Base-by-base conservation (phyloP, 2,113 vertebrate genomes). In the Bucco capensis region DNA sequence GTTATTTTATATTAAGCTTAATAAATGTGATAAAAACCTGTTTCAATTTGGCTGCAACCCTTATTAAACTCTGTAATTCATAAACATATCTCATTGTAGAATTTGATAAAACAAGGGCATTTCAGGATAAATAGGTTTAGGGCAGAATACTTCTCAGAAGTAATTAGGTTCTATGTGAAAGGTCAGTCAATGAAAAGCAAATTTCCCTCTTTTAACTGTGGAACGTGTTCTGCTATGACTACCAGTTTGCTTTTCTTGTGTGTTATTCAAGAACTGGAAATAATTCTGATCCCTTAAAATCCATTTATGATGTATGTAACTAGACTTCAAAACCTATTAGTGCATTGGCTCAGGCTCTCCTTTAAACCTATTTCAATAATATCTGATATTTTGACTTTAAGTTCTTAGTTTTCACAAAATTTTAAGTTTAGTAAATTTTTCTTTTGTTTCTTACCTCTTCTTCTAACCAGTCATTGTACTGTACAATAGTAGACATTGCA, bases 391-490 rank as follows among this genome's bases (percentile, higher is more conserved):
- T 40, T 38, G 5, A 44, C 35, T 83, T 75, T 4, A 35, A 24
- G 50, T 24, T 42, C 60, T 22, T 35, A 35, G 5, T 24, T 84
- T 73, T 74, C 27, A 40, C 6, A 60, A 40, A 37, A 31, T 12
- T 11, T 60, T 30, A 2, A 5, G 47, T 56, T 64, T 60, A 56
- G 7, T 17, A 80, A 37, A 72, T 46, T 37, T 46, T 46, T 0
- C 19, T 70, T 67, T n/a, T 57, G 35, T 78, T 75, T 69, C 95
- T 97, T 97, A 99, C 99, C 98, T 99, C 99, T 87, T 99, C 99
- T 61, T 99, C 99, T 90, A 99, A 89, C 99, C 99, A 99, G 85
- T 99, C 99, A 27, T 99, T 99, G 89, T 99, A 99, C 96, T 99
- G 99, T 72, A 99, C 99, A 62, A 99, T 98, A 96, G 97, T 97